phyloP scores from a whole-genome alignment of 2,113 vertebrate species.

The Aegithalos caudatus region DNA sequence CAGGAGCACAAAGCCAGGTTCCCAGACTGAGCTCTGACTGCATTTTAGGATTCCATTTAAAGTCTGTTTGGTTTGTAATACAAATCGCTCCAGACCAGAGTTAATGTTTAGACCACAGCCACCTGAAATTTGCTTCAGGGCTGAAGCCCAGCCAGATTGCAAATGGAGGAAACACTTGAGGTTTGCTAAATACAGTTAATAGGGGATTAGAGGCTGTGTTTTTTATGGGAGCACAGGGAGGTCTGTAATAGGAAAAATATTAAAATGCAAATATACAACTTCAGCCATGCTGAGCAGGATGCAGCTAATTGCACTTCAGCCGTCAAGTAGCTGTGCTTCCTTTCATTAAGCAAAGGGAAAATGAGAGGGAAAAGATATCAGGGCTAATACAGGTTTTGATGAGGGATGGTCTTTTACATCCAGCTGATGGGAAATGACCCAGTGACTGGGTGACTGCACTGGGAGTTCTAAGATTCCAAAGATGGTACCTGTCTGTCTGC shows the following conservation, averaged over 20 bases:
- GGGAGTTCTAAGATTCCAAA: not conserved
- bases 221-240: constrained; percentile 52
- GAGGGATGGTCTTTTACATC: not conserved
- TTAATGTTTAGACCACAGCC: constrained; percentile 64
- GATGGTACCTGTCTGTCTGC: not conserved
- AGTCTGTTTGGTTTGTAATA: constrained; percentile 67
- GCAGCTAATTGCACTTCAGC: not conserved
- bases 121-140: constrained; percentile 65
- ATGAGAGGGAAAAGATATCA: not conserved
- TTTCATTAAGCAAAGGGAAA: not conserved
- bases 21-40: constrained; percentile 43
- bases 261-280: constrained; percentile 30
- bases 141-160: constrained; percentile 51
- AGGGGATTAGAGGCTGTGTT: constrained; percentile 62
- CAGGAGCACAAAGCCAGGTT: constrained; percentile 61
- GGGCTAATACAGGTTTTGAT: not conserved
- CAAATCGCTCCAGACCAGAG: constrained; percentile 53
- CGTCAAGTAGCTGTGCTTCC: not conserved
- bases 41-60: constrained; percentile 52
- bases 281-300: not conserved
- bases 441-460: not conserved
- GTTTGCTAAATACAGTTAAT: constrained; percentile 67
- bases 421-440: not conserved
- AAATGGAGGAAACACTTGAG: constrained; percentile 66
- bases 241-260: constrained; percentile 52